Evolutionary conservation across 1,140 invertebrate species (phyloP), one percentile per base, ranked within the genome.

Genomic region (Coelopa frigida): DNA sequence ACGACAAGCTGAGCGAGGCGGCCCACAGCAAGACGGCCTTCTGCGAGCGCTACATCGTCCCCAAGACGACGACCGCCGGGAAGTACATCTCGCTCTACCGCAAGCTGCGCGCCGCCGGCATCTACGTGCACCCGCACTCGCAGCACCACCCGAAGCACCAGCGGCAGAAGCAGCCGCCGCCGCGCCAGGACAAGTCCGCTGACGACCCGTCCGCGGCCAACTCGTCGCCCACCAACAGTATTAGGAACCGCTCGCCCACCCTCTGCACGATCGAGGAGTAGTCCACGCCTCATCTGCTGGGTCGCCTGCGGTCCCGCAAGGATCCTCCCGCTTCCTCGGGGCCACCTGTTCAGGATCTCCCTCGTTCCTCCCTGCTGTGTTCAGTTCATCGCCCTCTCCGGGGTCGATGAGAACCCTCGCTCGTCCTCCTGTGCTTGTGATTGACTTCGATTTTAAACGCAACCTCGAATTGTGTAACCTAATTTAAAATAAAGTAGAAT

Each of bases 21-120:
- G 82, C 82, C 26, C 60, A 70, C 31, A 81, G 77, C 56, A 67
- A 61, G 46, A 68, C 63, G 38, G 54, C 46, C 18, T 87, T 89
- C 66, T 88, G 85, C 58, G 80, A 84, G 66, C 77, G 80, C 54
- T 86, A 83, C 70, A 84, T 89, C 43, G 76, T 85, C 46, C 84
- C 84, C 4, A 70, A 81, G 52, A 85, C 84, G 22, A 80, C 79
- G 23, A 75, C 80, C 32, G 85, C 85, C 6, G 83, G 82, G 23
- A 87, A 87, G 69, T 89, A 89, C 63, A 87, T 89, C 45, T 82
- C 82, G 7, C 68, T 87, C 4, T 89, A 85, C 61, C 75, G 85
- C 46, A 78, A 82, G 56, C 67, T 86, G 2, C 76, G 78, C 26
- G 60, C 71, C 35, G 54, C 56, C 40, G 69, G 68, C 3, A 62